Evolutionary conservation across 2,113 vertebrate species (phyloP).

Genomic region (Dipodomys stephensi): DNA sequence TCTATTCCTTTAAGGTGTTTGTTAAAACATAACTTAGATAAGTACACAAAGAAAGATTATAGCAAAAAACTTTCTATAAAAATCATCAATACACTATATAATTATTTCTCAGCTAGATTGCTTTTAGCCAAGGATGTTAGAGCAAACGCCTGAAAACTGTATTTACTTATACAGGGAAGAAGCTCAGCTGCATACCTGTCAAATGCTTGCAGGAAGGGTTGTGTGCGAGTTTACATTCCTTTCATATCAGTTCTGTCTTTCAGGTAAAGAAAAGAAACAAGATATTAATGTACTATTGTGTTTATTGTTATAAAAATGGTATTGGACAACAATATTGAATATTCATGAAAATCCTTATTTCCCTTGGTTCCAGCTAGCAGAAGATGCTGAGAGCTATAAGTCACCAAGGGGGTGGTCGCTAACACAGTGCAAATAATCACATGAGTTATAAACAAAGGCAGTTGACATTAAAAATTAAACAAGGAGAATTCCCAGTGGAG

Average conservation of each 20-base stretch:
- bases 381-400: conserved; percentile 82
- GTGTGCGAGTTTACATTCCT: background rate
- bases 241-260: conserved; percentile 37
- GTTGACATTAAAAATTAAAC: conserved; percentile 90
- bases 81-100: background rate
- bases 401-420: conserved; percentile 69
- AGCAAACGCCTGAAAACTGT: background rate
- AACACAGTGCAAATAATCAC: conserved; percentile 82
- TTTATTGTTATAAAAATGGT: conserved; percentile 68
- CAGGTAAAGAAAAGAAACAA: background rate
- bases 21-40: background rate
- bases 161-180: background rate
- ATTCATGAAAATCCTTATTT: conserved; percentile 85
- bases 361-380: conserved; percentile 70
- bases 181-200: background rate
- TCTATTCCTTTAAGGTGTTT: conserved; percentile 24
- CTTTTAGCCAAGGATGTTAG: background rate
- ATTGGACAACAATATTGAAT: conserved; percentile 80
- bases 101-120: background rate
- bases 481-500: conserved; percentile 81
- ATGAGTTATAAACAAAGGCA: conserved; percentile 87
- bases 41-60: background rate
- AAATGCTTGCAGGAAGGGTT: background rate
- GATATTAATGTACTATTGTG: conserved; percentile 38
- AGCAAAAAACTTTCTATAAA: background rate